Evolutionary conservation across 2,113 vertebrate species (phyloP).

Genomic region (Raja brachyura): DNA sequence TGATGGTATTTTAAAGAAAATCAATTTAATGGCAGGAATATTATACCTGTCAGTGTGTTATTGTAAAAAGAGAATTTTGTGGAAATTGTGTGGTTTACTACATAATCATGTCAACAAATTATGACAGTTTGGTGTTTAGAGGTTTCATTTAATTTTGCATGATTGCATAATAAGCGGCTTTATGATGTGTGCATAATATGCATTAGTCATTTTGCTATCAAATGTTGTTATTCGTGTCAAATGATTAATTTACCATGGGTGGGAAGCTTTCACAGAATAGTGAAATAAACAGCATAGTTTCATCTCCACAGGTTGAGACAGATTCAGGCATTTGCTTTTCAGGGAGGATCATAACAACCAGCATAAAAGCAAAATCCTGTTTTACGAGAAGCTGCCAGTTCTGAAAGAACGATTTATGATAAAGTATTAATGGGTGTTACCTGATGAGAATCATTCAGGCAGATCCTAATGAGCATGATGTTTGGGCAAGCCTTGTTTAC

Average conservation of each 20-base stretch:
- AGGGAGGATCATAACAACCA: background rate
- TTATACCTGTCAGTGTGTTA: background rate
- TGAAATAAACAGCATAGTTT: background rate
- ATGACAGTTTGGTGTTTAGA: background rate
- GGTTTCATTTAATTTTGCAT: background rate
- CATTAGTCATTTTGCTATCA: background rate
- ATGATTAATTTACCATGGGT: background rate
- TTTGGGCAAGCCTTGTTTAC: background rate
- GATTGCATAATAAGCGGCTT: background rate
- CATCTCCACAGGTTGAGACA: slow-evolving; percentile 6
- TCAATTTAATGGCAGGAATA: background rate
- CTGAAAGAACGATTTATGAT: background rate
- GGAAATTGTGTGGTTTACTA: background rate
- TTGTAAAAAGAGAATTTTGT: background rate
- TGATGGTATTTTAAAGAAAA: background rate
- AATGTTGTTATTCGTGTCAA: background rate
- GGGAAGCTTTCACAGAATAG: background rate
- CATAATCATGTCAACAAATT: slow-evolving; percentile 1
- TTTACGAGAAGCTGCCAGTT: background rate
- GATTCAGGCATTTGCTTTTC: background rate
- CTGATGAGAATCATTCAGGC: background rate
- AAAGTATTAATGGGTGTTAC: background rate
- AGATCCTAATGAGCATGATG: background rate
- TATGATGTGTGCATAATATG: background rate
- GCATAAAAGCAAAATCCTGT: background rate